These are phyloP conservation scores for Bicyclus anynana DNA, from an alignment of 1,140 invertebrate species.

Conservation along the genomic window DNA sequence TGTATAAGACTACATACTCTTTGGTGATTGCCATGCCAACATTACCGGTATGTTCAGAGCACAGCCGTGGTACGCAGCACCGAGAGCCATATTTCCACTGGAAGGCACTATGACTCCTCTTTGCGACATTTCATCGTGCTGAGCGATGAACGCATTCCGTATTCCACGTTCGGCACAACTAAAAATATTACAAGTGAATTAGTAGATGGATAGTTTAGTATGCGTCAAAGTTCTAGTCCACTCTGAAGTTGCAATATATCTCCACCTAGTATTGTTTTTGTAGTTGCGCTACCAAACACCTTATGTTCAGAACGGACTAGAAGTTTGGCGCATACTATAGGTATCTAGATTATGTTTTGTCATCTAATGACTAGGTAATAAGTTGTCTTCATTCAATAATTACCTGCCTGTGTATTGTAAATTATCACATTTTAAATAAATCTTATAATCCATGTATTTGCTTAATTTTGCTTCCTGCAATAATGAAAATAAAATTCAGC, in stretches of 20 bases:
- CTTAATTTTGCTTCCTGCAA: conserved; percentile 67
- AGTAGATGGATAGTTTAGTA: too few relatives aligned
- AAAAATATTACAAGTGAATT: too few relatives aligned
- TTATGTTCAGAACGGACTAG: too few relatives aligned
- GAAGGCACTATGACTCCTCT: conserved; percentile 59
- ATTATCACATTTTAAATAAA: conserved; percentile 71
- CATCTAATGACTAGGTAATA: too few relatives aligned
- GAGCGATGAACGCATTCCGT: conserved; percentile 47
- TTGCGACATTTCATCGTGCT: conserved; percentile 29
- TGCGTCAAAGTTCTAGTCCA: too few relatives aligned
- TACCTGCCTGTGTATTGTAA: conserved; percentile 68
- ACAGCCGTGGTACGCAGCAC: conserved; percentile 55
- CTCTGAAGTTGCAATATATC: too few relatives aligned
- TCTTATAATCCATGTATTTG: conserved; percentile 65
- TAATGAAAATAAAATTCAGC: not conserved
- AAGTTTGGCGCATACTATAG: too few relatives aligned
- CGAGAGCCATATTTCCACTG: conserved; percentile 51
- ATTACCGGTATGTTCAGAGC: conserved; percentile 50
- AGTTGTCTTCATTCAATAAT: not conserved
- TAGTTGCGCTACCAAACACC: too few relatives aligned
- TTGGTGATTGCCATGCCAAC: not conserved
- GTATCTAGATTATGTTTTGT: too few relatives aligned
- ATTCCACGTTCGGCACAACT: conserved; percentile 64
- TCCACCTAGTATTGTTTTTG: too few relatives aligned
- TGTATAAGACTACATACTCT: too few relatives aligned